Percentiles rank a stretch among this genome's conserved stretches.
phyloP scores from a whole-genome alignment of 2,113 vertebrate species.

The Ophiodon elongatus region DNA sequence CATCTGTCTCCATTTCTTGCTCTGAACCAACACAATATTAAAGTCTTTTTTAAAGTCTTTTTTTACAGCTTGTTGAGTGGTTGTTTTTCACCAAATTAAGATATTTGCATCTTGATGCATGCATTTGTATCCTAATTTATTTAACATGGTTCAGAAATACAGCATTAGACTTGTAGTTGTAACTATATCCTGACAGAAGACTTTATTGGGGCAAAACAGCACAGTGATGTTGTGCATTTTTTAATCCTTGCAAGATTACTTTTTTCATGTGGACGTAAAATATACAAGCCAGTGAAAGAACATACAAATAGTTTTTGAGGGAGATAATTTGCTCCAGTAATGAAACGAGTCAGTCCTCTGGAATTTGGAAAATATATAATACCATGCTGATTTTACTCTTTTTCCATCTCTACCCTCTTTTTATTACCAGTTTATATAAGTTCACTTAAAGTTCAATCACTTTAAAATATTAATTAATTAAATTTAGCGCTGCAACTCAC shows the following conservation, averaged over 20 bases:
- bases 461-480: too few species aligned
- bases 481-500: too few species aligned
- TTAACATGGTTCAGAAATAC: background rate
- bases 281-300: background rate
- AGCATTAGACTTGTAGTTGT: background rate
- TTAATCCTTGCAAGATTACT: background rate
- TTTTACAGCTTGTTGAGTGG: background rate
- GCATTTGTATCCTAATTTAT: slow-evolving; percentile 6
- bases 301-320: background rate
- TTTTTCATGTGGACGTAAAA: background rate
- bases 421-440: too few species aligned
- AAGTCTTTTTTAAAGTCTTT: too few species aligned
- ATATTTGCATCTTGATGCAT: slow-evolving; percentile 3
- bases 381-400: background rate
- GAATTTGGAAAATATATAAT: background rate
- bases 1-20: slow-evolving; percentile 6
- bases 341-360: background rate
- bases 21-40: background rate
- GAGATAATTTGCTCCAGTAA: background rate
- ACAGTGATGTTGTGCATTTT: background rate
- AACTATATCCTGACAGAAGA: background rate
- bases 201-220: background rate
- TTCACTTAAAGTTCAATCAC: too few species aligned
- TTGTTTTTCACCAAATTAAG: slow-evolving; percentile 1
- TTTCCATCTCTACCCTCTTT: background rate